Evolutionary conservation across 1,140 invertebrate genomes (phyloP), one percentile per base, ranked within the genome.

Genomic region (Zaprionus davidi): DNA sequence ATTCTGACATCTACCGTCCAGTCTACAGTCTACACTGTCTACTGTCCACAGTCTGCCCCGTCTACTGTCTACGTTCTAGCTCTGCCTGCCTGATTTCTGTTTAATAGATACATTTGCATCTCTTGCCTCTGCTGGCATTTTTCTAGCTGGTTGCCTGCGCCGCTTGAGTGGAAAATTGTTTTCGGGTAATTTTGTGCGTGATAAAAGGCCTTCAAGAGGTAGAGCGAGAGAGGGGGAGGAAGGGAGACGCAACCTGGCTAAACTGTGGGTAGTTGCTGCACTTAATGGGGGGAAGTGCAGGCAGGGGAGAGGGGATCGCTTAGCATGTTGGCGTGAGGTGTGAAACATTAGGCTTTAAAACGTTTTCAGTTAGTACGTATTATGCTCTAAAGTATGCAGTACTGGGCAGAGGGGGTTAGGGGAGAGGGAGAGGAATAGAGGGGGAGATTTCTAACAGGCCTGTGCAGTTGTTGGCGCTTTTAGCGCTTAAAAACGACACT

Each of bases 81-180:
- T 81, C 68, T 74, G 78, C 58, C 74, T 88, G 84, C 58, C 78
- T 88, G 84, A 87, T 88, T 87, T 87, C 84, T 87, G 84, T 87
- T 87, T 87, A 87, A 87, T 87, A 87, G 84, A 87, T 88, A 87
- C 84, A 87, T 87, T 87, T 87, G 84, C 84, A 87, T 84, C 84
- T 72, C 31, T 24, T 38, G 22, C 31, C 71, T 82, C 57, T 57
- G 82, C 63, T 28, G 64, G 84, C 81, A 80, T 87, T 88, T 87
- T 87, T 87, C 75, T 78, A 87, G 83, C 81, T 87, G 84, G 84
- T 72, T 87, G 81, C 79, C 75, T 78, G 71, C 74, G 64, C 55
- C 69, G 84, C 81, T 83, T 87, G 84, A 88, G 84, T 87, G 84
- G 84, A 87, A 87, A 87, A 87, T 87, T 87, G 84, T 86, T 86